Percentiles rank a stretch among this genome's conserved stretches.
These are phyloP conservation scores for Sardinella longiceps DNA, from an alignment of 2,797 vertebrate species.

Conservation along the genomic window DNA sequence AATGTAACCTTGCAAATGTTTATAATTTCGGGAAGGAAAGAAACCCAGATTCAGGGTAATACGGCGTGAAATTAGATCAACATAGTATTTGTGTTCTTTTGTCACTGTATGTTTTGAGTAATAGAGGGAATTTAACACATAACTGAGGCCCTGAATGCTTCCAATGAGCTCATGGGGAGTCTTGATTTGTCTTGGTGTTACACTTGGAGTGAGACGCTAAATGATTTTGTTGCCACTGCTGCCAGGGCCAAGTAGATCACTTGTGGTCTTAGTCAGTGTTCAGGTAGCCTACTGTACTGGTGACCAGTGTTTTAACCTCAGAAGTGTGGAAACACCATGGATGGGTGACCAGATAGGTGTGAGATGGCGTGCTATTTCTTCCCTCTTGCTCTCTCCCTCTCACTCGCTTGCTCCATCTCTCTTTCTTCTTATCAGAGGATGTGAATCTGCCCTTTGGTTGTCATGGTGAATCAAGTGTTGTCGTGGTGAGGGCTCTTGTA, in stretches of 20 bases:
- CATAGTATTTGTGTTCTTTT: constrained; percentile 20
- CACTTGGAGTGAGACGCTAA: neutral
- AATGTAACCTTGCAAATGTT: constrained; percentile 24
- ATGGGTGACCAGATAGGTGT: neutral
- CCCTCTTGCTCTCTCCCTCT: neutral
- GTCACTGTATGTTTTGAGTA: neutral
- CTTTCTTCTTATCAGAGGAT: constrained; percentile 66
- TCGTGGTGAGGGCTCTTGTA: constrained; percentile 65
- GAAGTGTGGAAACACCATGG: neutral
- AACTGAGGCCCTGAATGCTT: neutral
- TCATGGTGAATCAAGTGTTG: constrained; percentile 72
- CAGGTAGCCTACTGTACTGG: neutral
- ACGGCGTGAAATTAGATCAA: constrained; percentile 14
- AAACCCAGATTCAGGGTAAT: constrained; percentile 21
- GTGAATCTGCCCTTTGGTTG: constrained; percentile 75
- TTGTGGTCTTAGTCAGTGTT: neutral
- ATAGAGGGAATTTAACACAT: neutral
- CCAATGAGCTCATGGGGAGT: neutral
- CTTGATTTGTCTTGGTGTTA: neutral
- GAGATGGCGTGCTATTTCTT: too few species aligned
- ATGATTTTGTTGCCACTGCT: neutral
- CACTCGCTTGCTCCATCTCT: constrained; percentile 25
- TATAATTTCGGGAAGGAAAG: constrained; percentile 33
- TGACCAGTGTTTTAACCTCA: neutral
- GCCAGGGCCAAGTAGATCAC: neutral